Evolutionary conservation across 2,888 invertebrate species (phyloP).

Genomic region (Apamea sordens): DNA sequence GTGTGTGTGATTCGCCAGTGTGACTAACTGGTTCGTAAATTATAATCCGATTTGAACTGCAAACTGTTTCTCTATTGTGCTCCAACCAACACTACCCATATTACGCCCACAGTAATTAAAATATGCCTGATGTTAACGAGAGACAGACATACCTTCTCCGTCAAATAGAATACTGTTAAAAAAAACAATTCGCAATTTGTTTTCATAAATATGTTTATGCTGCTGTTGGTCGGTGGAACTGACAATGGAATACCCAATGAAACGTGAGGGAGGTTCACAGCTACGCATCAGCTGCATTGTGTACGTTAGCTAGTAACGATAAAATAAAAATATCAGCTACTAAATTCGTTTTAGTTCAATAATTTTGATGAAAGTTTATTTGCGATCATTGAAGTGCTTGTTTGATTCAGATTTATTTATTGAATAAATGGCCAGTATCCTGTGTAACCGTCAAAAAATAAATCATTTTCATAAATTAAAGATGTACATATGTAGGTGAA

Average conservation of each 20-base stretch:
- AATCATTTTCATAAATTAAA: background rate
- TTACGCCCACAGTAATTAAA: too few species aligned
- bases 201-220: background rate
- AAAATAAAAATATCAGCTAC: background rate
- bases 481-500: background rate
- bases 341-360: background rate
- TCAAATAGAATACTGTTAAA: background rate
- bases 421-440: background rate
- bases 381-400: background rate
- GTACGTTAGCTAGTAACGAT: background rate
- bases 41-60: too few species aligned
- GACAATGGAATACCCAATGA: background rate
- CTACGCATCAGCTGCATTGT: background rate
- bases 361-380: background rate
- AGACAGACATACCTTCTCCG: too few species aligned
- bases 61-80: too few species aligned
- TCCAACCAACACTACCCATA: too few species aligned
- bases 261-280: background rate
- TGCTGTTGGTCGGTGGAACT: background rate
- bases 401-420: too few species aligned
- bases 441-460: background rate
- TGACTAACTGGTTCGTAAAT: too few species aligned
- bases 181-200: background rate
- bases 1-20: too few species aligned
- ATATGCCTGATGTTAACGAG: too few species aligned